A percentile compares a stretch with the other conserved stretches of the same genome.
phyloP scores from a whole-genome alignment of 2,797 vertebrate genomes.

The Megaceryle alcyon region DNA sequence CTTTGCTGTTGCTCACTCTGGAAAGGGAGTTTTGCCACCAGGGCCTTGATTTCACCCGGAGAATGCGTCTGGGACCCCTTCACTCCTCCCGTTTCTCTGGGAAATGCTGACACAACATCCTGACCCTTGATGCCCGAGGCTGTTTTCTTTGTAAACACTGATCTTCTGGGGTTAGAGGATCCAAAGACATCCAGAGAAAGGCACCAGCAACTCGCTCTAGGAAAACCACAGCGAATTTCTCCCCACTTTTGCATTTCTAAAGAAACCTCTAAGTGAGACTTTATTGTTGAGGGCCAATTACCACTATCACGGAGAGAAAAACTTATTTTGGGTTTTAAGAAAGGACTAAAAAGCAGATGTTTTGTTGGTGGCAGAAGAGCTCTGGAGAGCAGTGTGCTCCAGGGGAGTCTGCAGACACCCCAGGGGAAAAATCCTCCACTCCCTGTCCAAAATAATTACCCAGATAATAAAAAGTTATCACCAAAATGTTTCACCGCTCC shows the following conservation, averaged over 20 bases:
- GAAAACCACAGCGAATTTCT: neutral
- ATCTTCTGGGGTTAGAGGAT: neutral
- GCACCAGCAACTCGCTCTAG: neutral
- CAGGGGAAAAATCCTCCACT: neutral
- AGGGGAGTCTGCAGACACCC: neutral
- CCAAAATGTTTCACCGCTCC: neutral
- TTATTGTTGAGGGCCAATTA: neutral
- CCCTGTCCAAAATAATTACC: neutral
- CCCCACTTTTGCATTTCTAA: neutral
- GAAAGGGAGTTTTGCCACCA: neutral
- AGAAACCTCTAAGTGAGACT: neutral
- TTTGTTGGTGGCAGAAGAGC: rapidly evolving
- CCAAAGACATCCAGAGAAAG: neutral
- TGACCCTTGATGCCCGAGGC: neutral
- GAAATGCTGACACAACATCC: neutral
- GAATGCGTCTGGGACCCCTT: neutral
- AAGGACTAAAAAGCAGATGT: neutral
- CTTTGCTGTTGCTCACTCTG: neutral
- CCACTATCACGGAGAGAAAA: neutral
- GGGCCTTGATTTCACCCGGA: neutral
- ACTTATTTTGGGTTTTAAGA: neutral
- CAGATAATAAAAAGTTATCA: neutral
- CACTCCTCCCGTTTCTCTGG: neutral
- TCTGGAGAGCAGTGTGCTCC: neutral
- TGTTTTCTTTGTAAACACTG: neutral